Evolutionary conservation across 1,140 invertebrate genomes (phyloP), one percentile per base, ranked within the genome.

Genomic region (Apis florea): DNA sequence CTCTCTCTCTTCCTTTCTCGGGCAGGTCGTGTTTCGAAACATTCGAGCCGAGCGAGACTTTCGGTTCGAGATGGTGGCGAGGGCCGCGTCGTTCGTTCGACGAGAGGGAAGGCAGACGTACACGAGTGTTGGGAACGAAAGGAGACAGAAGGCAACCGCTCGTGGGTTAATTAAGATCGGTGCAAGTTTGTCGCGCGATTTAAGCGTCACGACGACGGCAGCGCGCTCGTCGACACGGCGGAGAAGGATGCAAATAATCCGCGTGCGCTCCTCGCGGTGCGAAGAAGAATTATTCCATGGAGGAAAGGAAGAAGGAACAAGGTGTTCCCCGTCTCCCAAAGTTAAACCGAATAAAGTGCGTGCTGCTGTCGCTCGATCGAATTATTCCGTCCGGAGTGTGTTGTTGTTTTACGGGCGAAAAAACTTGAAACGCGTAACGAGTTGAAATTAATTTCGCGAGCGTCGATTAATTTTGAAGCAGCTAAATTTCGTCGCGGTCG

Each of bases 401-500:
- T 40, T 40, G 31, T 40, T 40, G 31, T 40, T 5, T 40, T 0
- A 6, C 31, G 31, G 31, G 31, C 31, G 31, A 0, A 31, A 58
- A 40, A 71, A 71, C 66, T 78, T 51, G 31, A n/a, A n/a, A n/a
- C n/a, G 47, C 56, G 53, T 40, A 70, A 69, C 66, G 40, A 56
- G 17, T 64, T 61, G 64, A 64, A 75, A 73, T 66, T 80, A 71
- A 85, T 85, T 84, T 71, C 69, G 71, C 77, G 71, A 51, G 59
- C 73, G 58, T 71, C 72, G 83, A 76, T 85, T 85, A 84, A 85
- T 75, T 84, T 76, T 26, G 51, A 61, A 31, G 47, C 19, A 21
- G 51, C 24, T 66, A 56, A 54, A 40, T 56, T 67, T 13, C 15
- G 51, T 19, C 6, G 56, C 58, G 47, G 49, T 31, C 24, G 53